phyloP scores from a whole-genome alignment of 2,888 invertebrate genomes.

The Stenurella melanura region DNA sequence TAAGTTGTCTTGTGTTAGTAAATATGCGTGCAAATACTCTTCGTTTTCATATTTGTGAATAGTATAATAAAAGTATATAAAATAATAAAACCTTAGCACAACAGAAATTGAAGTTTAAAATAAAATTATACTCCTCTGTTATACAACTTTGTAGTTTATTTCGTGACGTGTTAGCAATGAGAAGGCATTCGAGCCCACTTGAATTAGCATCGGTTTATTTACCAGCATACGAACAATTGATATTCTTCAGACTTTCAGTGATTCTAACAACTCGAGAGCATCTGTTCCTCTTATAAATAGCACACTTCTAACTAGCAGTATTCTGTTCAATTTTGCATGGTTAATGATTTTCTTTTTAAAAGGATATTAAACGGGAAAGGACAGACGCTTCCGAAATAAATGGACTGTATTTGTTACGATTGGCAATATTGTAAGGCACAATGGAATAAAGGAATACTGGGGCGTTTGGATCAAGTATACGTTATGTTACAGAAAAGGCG shows the following conservation, averaged over 20 bases:
- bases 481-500: neutral
- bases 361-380: conserved; percentile 25
- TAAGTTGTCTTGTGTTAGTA: too few relatives aligned
- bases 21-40: too few relatives aligned
- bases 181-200: neutral
- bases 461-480: neutral
- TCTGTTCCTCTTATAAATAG: conserved; percentile 30
- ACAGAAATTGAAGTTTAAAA: too few relatives aligned
- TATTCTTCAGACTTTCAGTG: neutral
- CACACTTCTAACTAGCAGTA: conserved; percentile 43
- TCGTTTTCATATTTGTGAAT: too few relatives aligned
- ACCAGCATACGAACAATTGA: conserved; percentile 10
- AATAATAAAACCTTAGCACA: too few relatives aligned
- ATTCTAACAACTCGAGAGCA: conserved; percentile 5
- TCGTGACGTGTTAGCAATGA: neutral
- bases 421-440: neutral
- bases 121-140: too few relatives aligned
- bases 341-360: conserved; percentile 45
- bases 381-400: conserved; percentile 25
- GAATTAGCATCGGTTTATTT: conserved; percentile 8
- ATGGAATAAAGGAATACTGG: neutral
- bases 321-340: conserved; percentile 43
- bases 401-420: conserved; percentile 23
- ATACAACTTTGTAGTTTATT: too few relatives aligned
- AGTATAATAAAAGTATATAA: too few relatives aligned